Percentiles rank a stretch among this genome's conserved stretches.
Conservation (phyloP, 2,113 vertebrate genomes). For the Melanerpes aurifrons region DNA sequence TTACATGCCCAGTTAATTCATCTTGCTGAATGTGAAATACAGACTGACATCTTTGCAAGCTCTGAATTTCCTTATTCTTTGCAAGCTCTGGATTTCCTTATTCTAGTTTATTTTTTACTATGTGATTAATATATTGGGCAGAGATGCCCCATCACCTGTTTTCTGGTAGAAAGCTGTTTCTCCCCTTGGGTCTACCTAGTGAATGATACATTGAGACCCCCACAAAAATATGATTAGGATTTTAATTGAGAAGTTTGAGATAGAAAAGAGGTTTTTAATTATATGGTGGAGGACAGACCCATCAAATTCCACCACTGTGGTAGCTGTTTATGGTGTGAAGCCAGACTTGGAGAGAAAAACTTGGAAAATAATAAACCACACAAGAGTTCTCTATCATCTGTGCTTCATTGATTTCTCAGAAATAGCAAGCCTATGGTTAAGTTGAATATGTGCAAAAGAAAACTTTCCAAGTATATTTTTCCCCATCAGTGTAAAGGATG, state of each 20-base stretch:
- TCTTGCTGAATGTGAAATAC: neutral
- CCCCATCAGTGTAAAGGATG: neutral
- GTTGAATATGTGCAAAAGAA: neutral
- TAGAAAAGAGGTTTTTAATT: slow-evolving; percentile 7
- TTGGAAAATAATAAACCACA: slow-evolving; percentile 8
- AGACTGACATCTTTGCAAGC: neutral
- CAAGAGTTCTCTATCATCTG: neutral
- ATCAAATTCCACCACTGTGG: neutral
- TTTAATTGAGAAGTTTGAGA: slow-evolving; percentile 18
- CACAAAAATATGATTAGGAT: neutral
- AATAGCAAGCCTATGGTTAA: neutral
- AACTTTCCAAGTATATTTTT: neutral
- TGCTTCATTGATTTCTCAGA: neutral
- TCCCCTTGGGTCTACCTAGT: neutral
- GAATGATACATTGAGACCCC: neutral
- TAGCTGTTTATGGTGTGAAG: slow-evolving; percentile 1
- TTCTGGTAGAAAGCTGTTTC: neutral
- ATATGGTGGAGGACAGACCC: neutral
- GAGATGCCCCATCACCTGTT: neutral
- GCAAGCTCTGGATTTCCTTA: neutral
- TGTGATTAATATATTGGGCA: neutral
- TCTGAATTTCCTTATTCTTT: neutral
- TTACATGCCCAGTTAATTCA: neutral
- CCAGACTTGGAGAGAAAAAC: slow-evolving; percentile 10
- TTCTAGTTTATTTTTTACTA: neutral